Conservation (phyloP, 2,797 vertebrate genomes). For the Fundulus diaphanus region DNA sequence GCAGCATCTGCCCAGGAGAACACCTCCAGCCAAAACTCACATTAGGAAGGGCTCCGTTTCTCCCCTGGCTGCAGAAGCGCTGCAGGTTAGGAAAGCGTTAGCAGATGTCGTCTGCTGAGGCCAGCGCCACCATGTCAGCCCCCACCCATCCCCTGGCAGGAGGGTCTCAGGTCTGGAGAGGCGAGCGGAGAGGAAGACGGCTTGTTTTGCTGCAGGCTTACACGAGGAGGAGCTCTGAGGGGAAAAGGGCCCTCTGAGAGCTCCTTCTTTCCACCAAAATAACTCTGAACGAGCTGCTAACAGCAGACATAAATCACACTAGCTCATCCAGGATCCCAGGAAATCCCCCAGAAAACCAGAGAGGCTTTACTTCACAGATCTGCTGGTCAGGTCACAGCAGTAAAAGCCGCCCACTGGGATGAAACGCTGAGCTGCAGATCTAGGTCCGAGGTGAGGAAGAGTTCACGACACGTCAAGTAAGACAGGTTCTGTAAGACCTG, state of each 20-base stretch:
- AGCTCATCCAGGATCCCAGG: constrained; percentile 19
- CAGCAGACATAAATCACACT: constrained; percentile 15
- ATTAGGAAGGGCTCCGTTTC: background rate
- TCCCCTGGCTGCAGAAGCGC: constrained; percentile 15
- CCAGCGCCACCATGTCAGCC: constrained; percentile 43
- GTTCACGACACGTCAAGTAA: no score
- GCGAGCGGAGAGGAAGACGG: constrained; percentile 40
- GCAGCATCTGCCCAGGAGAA: background rate
- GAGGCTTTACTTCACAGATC: background rate
- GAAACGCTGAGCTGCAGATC: background rate
- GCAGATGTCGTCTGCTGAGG: constrained; percentile 55
- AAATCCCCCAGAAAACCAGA: constrained; percentile 50
- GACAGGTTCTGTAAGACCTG: no score
- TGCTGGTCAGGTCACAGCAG: background rate
- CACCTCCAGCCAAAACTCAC: constrained; percentile 16
- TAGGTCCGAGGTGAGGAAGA: no score
- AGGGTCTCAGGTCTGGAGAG: constrained; percentile 50
- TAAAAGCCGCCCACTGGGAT: background rate
- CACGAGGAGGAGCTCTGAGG: constrained; percentile 36
- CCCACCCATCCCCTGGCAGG: constrained; percentile 38
- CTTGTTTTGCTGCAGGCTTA: constrained; percentile 57
- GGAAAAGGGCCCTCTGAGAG: background rate
- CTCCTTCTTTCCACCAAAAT: background rate
- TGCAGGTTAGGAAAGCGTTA: constrained; percentile 53
- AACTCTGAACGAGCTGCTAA: background rate